Percentiles rank a stretch among this genome's conserved stretches.
Conservation (phyloP, 2,888 invertebrate species). For the Ophion slaviceki region DNA sequence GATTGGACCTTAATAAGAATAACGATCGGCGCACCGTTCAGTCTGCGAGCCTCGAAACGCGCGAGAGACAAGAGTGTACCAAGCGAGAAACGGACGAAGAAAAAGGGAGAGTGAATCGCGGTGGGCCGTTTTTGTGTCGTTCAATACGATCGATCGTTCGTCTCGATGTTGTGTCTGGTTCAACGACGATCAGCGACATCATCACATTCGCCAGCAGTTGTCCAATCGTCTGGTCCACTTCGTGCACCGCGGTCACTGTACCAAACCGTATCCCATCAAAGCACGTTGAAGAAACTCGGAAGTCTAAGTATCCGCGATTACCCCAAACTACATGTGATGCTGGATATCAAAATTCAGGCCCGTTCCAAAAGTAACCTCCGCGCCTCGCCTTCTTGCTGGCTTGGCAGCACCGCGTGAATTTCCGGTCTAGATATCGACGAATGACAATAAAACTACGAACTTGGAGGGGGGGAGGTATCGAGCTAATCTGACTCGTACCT, state of each 20-base stretch:
- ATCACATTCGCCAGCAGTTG: constrained; percentile 17
- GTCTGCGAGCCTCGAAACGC: constrained; percentile 12
- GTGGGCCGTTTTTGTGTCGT: constrained; percentile 57
- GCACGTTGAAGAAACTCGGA: no score
- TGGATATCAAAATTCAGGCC: no score
- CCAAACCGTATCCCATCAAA: no score
- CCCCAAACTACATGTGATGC: no score
- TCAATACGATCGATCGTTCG: constrained; percentile 49
- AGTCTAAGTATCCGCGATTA: no score
- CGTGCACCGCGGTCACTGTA: neutral
- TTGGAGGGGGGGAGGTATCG: constrained; percentile 27
- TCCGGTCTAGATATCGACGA: constrained; percentile 47
- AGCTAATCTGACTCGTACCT: constrained; percentile 50
- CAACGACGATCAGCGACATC: constrained; percentile 49
- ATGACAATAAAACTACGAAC: constrained; percentile 44
- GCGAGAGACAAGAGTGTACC: constrained; percentile 53
- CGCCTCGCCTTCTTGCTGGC: no score
- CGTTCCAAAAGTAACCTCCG: no score
- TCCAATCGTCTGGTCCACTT: constrained; percentile 3
- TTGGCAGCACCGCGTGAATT: neutral
- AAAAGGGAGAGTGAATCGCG: constrained; percentile 52
- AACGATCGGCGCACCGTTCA: constrained; percentile 55
- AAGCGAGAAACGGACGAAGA: constrained; percentile 54
- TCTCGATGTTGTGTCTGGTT: constrained; percentile 60
- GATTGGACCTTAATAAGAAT: constrained; percentile 59